Evolutionary conservation across 1,140 invertebrate species (phyloP).

Genomic region (Hetaerina americana): DNA sequence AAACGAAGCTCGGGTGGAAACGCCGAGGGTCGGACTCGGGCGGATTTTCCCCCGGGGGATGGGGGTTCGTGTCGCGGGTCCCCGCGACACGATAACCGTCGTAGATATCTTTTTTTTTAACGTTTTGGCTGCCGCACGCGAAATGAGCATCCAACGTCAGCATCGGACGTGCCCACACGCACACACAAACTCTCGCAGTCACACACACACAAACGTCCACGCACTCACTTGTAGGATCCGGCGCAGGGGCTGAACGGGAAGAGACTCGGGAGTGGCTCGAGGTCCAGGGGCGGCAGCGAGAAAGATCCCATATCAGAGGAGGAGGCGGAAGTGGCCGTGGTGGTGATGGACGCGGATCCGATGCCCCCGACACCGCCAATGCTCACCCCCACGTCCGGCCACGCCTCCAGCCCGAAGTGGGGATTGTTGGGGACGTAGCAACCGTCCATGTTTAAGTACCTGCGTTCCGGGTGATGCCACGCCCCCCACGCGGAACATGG

Average conservation of each 20-base stretch:
- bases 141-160: no score
- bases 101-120: no score
- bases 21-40: no score
- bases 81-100: no score
- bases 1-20: no score
- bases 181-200: no score
- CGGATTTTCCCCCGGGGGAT: no score
- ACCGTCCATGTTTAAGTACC: constrained; percentile 4
- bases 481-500: background rate
- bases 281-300: constrained; percentile 55
- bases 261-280: constrained; percentile 58
- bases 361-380: constrained; percentile 5
- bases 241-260: constrained; percentile 60
- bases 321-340: constrained; percentile 32
- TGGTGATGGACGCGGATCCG: background rate
- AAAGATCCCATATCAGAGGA: constrained; percentile 69
- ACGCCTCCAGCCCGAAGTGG: constrained; percentile 17
- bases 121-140: no score
- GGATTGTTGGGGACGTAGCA: constrained; percentile 21
- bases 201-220: background rate
- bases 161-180: no score
- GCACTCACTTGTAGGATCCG: constrained; percentile 52
- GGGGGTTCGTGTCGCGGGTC: no score
- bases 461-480: background rate
- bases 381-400: constrained; percentile 2